phyloP scores from a whole-genome alignment of 53 echinoderm and acorn worm genomes.

The Glandiceps talaboti region DNA sequence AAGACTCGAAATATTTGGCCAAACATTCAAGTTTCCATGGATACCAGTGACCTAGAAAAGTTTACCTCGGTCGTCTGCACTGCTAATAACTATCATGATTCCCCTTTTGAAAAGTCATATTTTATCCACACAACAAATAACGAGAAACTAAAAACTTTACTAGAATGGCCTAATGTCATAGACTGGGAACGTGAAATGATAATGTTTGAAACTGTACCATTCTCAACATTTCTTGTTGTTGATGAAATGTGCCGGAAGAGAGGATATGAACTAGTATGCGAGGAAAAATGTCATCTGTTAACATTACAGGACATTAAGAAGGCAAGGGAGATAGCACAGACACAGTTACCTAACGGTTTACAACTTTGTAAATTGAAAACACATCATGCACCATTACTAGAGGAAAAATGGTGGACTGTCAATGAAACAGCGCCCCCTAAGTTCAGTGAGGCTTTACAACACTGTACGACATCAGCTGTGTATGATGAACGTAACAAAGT shows the following conservation, averaged over 20 bases:
- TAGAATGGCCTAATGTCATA: background rate
- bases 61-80: background rate
- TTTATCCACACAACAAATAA: background rate
- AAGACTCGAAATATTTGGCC: background rate
- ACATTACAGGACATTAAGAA: no score
- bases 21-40: background rate
- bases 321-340: no score
- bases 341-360: background rate
- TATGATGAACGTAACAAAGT: background rate
- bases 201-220: background rate
- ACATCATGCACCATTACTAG: background rate
- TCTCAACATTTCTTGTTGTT: background rate
- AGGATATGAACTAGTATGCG: background rate
- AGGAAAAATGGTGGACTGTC: background rate
- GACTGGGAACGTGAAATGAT: background rate
- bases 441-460: background rate
- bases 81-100: background rate
- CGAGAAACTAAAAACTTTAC: background rate
- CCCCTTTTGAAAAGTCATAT: background rate
- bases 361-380: background rate
- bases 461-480: background rate
- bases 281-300: background rate
- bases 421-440: background rate
- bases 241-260: background rate
- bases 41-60: background rate